Base-by-base conservation (phyloP, 2,888 invertebrate species). In the Caenorhabditis sp. region DNA sequence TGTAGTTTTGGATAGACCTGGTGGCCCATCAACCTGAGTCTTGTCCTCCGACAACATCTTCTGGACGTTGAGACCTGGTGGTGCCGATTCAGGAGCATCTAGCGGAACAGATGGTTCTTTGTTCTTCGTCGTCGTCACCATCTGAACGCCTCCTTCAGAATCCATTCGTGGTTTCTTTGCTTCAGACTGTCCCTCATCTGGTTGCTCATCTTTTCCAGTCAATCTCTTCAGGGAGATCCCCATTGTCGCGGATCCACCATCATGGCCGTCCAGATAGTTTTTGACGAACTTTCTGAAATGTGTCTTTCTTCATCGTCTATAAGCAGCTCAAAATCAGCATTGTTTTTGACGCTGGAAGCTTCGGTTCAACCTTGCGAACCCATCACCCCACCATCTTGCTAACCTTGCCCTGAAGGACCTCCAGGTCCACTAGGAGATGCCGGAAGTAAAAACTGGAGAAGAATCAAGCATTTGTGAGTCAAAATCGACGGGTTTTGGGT, bases 321-420 rank as follows among this genome's bases (percentile, higher is more conserved):
- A n/a, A n/a, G n/a, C n/a, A n/a, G n/a, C n/a, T n/a, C n/a, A 69
- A 28, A n/a, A n/a, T n/a, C n/a, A n/a, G n/a, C 3, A 58, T 35
- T 4, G 31, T 44, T 35, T 22, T 35, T n/a, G n/a, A n/a, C n/a
- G n/a, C n/a, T n/a, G n/a, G n/a, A 75, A 8, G 87, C 87, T 7
- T 85, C 86, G 26, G 70, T 72, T 14, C 74, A 83, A 61, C 84
- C 89, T 16, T 38, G 38, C 38, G 88, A 89, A 82, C 90, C 91
- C 41, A 83, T 91, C 80, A 92, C 91, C 19, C 91, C 91, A 44
- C 91, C 91, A 63, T 92, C 91, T 47, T 91, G 91, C 87, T 90
- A 90, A 82, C 91, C 91, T 38, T 91, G 91, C 85, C 91, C 91
- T 59, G 85, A 86, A 38, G 38, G 89, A 66, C 74, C 77, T 16